Percentiles rank a stretch among this genome's conserved stretches.
Conservation (phyloP, 2,888 invertebrate species). For the Lycophotia porphyrea region DNA sequence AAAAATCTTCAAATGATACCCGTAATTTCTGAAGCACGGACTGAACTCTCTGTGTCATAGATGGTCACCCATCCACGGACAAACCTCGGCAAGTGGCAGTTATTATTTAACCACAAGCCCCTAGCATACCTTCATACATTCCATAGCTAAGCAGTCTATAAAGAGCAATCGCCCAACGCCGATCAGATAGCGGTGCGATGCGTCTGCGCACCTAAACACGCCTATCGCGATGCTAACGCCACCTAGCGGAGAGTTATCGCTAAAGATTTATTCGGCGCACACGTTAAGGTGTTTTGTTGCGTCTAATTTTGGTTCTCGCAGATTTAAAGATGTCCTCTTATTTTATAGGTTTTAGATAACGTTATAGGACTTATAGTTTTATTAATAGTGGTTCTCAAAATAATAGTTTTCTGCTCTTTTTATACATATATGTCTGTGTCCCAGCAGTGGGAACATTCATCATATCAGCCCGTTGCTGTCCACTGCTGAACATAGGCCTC, state of each 20-base stretch:
- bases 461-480: too few relatives aligned
- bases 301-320: slow-evolving; percentile 71
- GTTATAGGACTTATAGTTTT: neutral
- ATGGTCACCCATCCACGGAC: neutral
- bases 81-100: neutral
- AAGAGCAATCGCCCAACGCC: slow-evolving; percentile 73
- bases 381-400: neutral
- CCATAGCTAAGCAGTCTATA: slow-evolving; percentile 63
- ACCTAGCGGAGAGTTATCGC: slow-evolving; percentile 79
- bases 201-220: slow-evolving; percentile 69
- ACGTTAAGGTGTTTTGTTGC: slow-evolving; percentile 66
- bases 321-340: slow-evolving; percentile 46
- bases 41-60: too few relatives aligned
- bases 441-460: neutral
- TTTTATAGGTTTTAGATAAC: slow-evolving; percentile 29
- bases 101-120: neutral
- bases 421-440: neutral
- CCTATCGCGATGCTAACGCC: slow-evolving; percentile 78
- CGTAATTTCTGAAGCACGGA: neutral
- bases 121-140: slow-evolving; percentile 13
- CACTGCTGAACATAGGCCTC: too few relatives aligned
- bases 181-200: slow-evolving; percentile 69
- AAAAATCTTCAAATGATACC: neutral
- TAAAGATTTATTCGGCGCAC: slow-evolving; percentile 79
- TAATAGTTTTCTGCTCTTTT: neutral